phyloP scores from a whole-genome alignment of 2,113 vertebrate species.

The Ptychochromis oligacanthus region DNA sequence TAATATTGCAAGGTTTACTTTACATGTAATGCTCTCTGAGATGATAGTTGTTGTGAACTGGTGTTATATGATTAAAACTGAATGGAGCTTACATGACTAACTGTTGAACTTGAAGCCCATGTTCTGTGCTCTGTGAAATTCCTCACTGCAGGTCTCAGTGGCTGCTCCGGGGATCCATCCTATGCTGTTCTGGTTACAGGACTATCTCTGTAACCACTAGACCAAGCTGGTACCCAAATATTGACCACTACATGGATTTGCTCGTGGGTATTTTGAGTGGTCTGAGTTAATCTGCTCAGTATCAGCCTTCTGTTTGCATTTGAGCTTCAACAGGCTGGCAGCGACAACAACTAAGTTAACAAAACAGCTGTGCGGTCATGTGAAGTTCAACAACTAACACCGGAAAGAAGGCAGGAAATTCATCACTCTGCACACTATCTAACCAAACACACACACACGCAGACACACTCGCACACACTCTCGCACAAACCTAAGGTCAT shows the following conservation, averaged over 20 bases:
- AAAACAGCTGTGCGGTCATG: neutral
- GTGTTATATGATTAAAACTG: neutral
- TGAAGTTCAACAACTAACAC: neutral
- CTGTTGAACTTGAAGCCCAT: neutral
- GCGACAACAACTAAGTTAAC: neutral
- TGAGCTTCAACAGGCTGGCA: constrained; percentile 26
- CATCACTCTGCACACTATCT: neutral
- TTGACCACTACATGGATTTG: constrained; percentile 35
- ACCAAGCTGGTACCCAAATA: constrained; percentile 50
- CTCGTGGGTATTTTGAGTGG: neutral
- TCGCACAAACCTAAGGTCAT: neutral
- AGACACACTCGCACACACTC: neutral
- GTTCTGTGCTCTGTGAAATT: neutral
- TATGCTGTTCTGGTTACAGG: neutral
- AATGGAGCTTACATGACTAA: neutral
- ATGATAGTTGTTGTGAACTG: neutral
- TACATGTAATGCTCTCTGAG: neutral
- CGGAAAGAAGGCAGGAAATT: neutral
- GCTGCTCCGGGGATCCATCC: neutral
- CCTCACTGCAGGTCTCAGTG: neutral
- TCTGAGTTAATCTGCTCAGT: constrained; percentile 26
- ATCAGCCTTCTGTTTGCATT: constrained; percentile 30
- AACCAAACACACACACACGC: neutral
- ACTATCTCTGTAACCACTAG: neutral
- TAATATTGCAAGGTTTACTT: neutral